phyloP scores from a whole-genome alignment of 2,113 vertebrate genomes.

The Nansenia antarctica region DNA sequence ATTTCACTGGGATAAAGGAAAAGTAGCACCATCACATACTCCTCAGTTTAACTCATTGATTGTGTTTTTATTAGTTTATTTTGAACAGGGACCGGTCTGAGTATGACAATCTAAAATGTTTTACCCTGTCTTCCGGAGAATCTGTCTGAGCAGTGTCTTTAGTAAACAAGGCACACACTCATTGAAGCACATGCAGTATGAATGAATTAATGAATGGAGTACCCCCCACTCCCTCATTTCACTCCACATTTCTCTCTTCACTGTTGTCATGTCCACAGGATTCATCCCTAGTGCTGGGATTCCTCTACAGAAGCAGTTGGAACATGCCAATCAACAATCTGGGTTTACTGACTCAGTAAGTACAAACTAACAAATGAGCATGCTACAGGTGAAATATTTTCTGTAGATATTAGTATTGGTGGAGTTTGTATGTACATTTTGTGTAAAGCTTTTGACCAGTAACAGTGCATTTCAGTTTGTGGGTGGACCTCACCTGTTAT shows the following conservation, averaged over 20 bases:
- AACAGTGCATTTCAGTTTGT: not conserved
- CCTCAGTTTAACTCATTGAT: too few relatives aligned
- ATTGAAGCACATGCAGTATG: too few relatives aligned
- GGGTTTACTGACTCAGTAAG: slow-evolving; percentile 90
- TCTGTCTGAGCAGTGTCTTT: too few relatives aligned
- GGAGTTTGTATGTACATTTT: not conserved
- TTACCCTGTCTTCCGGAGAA: too few relatives aligned
- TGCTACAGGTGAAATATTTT: not conserved
- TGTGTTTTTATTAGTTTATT: too few relatives aligned
- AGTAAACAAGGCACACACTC: too few relatives aligned
- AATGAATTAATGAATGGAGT: too few relatives aligned
- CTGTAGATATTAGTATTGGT: too few relatives aligned
- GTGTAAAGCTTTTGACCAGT: not conserved
- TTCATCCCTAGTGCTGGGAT: slow-evolving; percentile 81
- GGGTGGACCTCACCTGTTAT: not conserved
- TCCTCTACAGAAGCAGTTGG: slow-evolving; percentile 90
- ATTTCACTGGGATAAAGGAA: too few relatives aligned
- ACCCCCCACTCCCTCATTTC: not conserved
- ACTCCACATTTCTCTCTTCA: not conserved
- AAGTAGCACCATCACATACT: too few relatives aligned
- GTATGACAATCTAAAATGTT: too few relatives aligned
- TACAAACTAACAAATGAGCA: slow-evolving; percentile 4
- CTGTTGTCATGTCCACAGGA: slow-evolving; percentile 48
- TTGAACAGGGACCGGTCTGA: too few relatives aligned
- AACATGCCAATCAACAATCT: slow-evolving; percentile 91